Base-by-base conservation (phyloP, 2,888 invertebrate genomes). In the Plagiodera versicolora region DNA sequence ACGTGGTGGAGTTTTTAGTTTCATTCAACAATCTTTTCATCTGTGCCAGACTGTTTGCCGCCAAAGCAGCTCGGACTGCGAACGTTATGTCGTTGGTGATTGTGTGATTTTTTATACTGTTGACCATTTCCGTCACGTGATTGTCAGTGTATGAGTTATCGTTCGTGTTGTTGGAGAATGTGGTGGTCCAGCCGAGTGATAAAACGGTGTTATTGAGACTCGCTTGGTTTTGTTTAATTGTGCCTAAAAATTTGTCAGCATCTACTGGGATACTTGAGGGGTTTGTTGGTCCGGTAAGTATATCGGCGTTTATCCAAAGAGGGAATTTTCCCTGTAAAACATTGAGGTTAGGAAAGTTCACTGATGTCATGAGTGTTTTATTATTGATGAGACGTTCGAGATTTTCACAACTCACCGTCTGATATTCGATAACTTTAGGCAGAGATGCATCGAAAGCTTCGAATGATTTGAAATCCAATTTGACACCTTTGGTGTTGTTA, bases 261-360 rank as follows among this genome's bases (percentile, higher is more conserved):
- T 90, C 84, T 0, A 94, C 88, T 0, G 91, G 89, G 46, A 73
- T 77, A 0, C 81, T 75, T 2, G 81, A 82, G 8, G 84, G 78
- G 58, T 88, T 84, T 18, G 89, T 85, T 0, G 94, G 94, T 0
- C 95, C 95, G 0, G 81, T 75, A 4, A 92, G 80, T 66, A 95
- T 91, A 77, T 95, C 95, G 0, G 95, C 94, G 77, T 95, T 95
- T 59, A 95, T 78, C 92, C 93, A 94, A 2, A 95, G 76, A 0
- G 94, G 94, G 72, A 87, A 88, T 0, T 79, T 82, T 69, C 87
- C 81, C 90, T 92, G 77, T 45, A 78, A 24, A 20, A 24, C 3
- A 39, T 32, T 32, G 32, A 32, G 24, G 24, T 24, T 6, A 24
- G 24, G 24, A 24, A 5, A 24, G 3, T 24, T 3, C 4, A 24